Conservation (phyloP, 2,888 invertebrate species). For the Elysia crispata region DNA sequence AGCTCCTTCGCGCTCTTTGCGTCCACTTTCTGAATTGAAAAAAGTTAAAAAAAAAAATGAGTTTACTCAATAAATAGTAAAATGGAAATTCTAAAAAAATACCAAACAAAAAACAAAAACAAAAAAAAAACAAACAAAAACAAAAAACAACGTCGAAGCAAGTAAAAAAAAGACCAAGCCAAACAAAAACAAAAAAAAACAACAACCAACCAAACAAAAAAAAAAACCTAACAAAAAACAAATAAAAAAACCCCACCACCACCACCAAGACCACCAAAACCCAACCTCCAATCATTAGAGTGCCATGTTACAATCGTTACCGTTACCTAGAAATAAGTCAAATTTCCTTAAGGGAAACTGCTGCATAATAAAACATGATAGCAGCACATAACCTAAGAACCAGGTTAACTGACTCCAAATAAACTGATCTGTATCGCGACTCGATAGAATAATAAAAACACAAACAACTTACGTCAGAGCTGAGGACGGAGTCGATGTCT, state of each 20-base stretch:
- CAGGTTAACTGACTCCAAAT: too few relatives aligned
- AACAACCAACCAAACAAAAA: neutral
- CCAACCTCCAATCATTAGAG: too few relatives aligned
- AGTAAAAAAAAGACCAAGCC: constrained; percentile 14
- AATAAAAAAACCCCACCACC: neutral
- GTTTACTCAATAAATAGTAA: neutral
- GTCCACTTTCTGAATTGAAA: constrained; percentile 40
- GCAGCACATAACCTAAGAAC: too few relatives aligned
- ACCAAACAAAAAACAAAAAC: too few relatives aligned
- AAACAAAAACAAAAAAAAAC: neutral
- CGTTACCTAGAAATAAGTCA: too few relatives aligned
- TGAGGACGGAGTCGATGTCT: constrained; percentile 61
- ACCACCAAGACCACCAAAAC: neutral
- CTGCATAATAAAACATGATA: too few relatives aligned
- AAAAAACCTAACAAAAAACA: neutral
- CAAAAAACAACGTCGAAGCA: neutral
- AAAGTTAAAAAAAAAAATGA: neutral
- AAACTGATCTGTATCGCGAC: too few relatives aligned
- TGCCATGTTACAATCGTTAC: too few relatives aligned
- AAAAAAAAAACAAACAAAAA: neutral
- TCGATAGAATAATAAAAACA: too few relatives aligned
- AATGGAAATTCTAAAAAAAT: too few relatives aligned
- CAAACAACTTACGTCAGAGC: constrained; percentile 65
- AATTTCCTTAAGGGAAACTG: too few relatives aligned
- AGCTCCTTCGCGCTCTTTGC: constrained; percentile 42